Evolutionary conservation across 2,888 invertebrate genomes (phyloP), one percentile per base, ranked within the genome.

Genomic region (Thymelicus acteon): DNA sequence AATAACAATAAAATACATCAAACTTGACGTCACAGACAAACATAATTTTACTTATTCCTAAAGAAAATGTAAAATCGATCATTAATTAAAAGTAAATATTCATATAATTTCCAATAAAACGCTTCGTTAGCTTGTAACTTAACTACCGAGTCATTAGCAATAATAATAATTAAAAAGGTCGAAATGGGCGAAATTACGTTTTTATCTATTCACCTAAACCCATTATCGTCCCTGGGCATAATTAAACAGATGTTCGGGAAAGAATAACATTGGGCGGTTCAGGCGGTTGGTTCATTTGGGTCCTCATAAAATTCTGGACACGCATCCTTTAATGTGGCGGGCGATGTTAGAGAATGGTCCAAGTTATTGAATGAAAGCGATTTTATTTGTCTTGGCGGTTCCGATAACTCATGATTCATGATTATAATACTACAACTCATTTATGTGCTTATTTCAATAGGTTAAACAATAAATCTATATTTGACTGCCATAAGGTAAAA

Each of bases 301-400:
- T 81, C 78, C 80, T 84, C 83, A 83, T 86, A 86, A 87, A 85
- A 90, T 90, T 90, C 90, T 82, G 84, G 82, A 88, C 90, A 90
- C 89, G 90, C 82, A 80, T 84, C 76, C 77, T 74, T 77, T 88
- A 88, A 88, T 84, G 84, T 78, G 79, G 81, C 80, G 79, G 82
- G 79, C 80, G 77, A 78, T 77, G 83, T 75, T 75, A 75, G 72
- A 19, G 74, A 63, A 58, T 76, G 81, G 82, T 69, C 0, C 72
- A 81, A 81, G 76, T 49, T 62, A 75, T 8, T 74, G 76, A 73
- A 40, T 52, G n/a, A 37, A 15, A 54, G 47, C 57, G 62, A 12
- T 24, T 66, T 31, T n/a, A 39, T 31, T 8, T 10, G 12, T 8
- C 8, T 31, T 31, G 4, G 44, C 4, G 44, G 40, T 40, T 40